Conservation (phyloP, 1,140 invertebrate genomes). For the Papilio polytes region DNA sequence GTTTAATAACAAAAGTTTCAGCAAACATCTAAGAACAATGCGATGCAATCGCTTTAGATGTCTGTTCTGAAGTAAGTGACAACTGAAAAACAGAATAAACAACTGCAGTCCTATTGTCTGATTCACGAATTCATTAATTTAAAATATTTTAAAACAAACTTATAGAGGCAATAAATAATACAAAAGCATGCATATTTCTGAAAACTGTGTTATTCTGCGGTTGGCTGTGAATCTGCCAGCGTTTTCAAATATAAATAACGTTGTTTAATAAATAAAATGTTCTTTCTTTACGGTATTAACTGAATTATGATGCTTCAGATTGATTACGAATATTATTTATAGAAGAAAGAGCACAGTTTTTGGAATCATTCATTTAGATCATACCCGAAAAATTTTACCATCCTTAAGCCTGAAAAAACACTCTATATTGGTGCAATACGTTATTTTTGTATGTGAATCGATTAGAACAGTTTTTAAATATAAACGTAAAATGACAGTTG, state of each 20-base stretch:
- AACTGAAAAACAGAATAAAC: conserved; percentile 5
- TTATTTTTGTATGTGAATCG: no score
- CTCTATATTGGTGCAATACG: no score
- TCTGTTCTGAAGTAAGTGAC: neutral
- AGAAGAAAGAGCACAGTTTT: neutral
- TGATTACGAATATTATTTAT: neutral
- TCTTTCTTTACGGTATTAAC: neutral
- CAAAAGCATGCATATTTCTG: neutral
- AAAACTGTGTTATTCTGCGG: conserved; percentile 15
- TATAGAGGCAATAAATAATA: neutral
- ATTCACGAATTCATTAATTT: neutral
- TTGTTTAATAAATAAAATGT: neutral
- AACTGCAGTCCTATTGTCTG: conserved; percentile 17
- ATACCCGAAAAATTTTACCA: neutral
- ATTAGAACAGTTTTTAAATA: no score
- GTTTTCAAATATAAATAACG: neutral
- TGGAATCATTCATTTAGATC: neutral
- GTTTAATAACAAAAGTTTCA: neutral
- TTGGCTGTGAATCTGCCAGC: neutral
- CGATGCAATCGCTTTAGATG: neutral
- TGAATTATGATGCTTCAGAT: neutral
- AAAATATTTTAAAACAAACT: neutral
- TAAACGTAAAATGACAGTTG: no score
- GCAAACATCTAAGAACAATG: neutral
- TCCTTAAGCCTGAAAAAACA: no score